A percentile compares a stretch with the other conserved stretches of the same genome.
Conservation (phyloP, 2,797 vertebrate species). For the Melanotaenia boesemani region DNA sequence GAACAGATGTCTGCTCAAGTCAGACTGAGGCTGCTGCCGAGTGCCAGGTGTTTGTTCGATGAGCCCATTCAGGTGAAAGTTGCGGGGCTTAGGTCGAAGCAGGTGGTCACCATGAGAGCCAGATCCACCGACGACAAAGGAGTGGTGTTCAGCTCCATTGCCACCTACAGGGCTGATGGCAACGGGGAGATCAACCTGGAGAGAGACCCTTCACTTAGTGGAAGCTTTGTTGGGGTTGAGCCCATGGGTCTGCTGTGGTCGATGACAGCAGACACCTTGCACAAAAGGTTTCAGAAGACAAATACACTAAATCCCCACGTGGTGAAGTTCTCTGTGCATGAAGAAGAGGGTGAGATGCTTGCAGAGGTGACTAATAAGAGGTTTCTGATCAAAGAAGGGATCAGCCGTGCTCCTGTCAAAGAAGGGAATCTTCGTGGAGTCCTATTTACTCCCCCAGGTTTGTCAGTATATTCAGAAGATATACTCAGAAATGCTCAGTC, state of each 20-base stretch:
- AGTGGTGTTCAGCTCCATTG: constrained; percentile 74
- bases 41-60: constrained; percentile 59
- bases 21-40: constrained; percentile 56
- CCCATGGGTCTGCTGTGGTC: constrained; percentile 87
- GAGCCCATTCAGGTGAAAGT: constrained; percentile 79
- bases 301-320: constrained; percentile 72
- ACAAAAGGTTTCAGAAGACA: constrained; percentile 63
- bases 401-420: constrained; percentile 35
- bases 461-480: not conserved
- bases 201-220: constrained; percentile 75
- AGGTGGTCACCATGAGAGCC: constrained; percentile 79
- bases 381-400: constrained; percentile 49
- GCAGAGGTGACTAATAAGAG: constrained; percentile 62
- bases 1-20: constrained; percentile 46
- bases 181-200: constrained; percentile 75
- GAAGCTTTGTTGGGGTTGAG: constrained; percentile 80
- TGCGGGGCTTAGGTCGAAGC: constrained; percentile 71
- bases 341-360: constrained; percentile 28
- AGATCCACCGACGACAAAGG: constrained; percentile 78
- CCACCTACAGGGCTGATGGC: constrained; percentile 74
- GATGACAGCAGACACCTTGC: constrained; percentile 61
- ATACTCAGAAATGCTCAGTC: no score
- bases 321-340: constrained; percentile 75
- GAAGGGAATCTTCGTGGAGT: constrained; percentile 47
- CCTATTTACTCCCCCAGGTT: constrained; percentile 58